These are phyloP conservation scores for Watsonalla binaria DNA, from an alignment of 2,888 invertebrate genomes.

Conservation along the genomic window DNA sequence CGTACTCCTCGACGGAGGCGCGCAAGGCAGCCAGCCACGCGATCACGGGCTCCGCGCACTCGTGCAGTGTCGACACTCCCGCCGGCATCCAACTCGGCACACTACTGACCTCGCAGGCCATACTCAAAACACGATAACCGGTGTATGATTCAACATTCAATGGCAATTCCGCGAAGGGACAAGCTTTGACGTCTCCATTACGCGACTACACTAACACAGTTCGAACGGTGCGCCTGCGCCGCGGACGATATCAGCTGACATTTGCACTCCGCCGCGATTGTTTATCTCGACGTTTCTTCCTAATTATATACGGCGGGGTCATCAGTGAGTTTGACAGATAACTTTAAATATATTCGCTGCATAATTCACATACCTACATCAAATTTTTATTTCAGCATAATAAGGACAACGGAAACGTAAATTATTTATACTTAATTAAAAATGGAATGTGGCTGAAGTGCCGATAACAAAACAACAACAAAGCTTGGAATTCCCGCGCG, in stretches of 20 bases:
- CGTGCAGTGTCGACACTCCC: conserved; percentile 65
- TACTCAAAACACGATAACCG: conserved; percentile 65
- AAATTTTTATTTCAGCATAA: neutral
- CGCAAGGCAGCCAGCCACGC: conserved; percentile 66
- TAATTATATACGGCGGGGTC: conserved; percentile 46
- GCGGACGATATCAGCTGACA: conserved; percentile 51
- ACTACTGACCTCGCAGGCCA: conserved; percentile 49
- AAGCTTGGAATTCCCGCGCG: conserved; percentile 18
- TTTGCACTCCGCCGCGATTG: conserved; percentile 69
- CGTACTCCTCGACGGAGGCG: conserved; percentile 66
- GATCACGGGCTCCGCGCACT: conserved; percentile 55
- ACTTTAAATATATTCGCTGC: conserved; percentile 11
- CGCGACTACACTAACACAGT: conserved; percentile 22
- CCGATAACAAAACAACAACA: conserved; percentile 11
- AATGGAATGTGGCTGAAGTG: neutral
- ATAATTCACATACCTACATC: neutral
- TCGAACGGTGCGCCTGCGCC: conserved; percentile 22
- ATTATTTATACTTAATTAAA: neutral
- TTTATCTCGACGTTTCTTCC: conserved; percentile 62
- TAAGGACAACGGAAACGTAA: neutral
- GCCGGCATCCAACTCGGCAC: conserved; percentile 72
- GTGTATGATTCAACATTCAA: conserved; percentile 67
- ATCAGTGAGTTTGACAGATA: conserved; percentile 47
- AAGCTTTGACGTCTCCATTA: conserved; percentile 45
- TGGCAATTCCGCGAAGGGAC: conserved; percentile 64